Base-by-base conservation (phyloP, 2,797 vertebrate genomes). In the Syndactyla subalaris region DNA sequence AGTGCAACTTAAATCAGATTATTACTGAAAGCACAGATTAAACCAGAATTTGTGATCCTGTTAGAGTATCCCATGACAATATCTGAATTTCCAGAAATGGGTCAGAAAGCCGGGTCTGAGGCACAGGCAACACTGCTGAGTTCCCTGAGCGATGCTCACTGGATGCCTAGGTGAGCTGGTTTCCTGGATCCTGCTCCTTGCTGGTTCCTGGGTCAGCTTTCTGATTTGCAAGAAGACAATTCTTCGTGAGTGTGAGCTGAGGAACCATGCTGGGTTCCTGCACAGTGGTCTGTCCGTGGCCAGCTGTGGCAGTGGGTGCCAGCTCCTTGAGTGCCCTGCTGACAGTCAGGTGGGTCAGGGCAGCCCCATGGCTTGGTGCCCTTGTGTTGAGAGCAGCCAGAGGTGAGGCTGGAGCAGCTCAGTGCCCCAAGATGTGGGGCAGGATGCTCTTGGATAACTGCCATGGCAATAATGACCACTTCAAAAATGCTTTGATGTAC, bases 261-360 rank as follows among this genome's bases (percentile, higher is more conserved):
- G 58, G 11, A 9, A 7, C 12, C 2, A 46, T 1, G 29, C 70
- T 46, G 45, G 34, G 24, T 41, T 32, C 67, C 36, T 63, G 66
- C 61, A 5, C 4, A 1, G 12, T 7, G 46, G 7, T 43, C 39
- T 46, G 30, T 30, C 26, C 4, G 2, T 29, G 27, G 65, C 30
- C 43, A 36, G 17, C 62, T 7, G 7, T 38, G 45, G 51, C 21
- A 46, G 49, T 72, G 4, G 1, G 29, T 15, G 14, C 8, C 39
- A 16, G 62, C 72, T 57, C 8, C 10, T 8, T 3, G 0, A 2
- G 30, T 34, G 9, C 48, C 27, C 67, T 34, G 48, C 41, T 6
- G 2, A 8, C 0, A 0, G 11, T 2, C 1, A 0, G 3, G 18
- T 10, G 62, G 62, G 48, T 52, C 13, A 29, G 82, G 49, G 45